These are phyloP conservation scores for Schizopygopsis pylzovi DNA, from an alignment of 2,797 vertebrate species.

Conservation along the genomic window DNA sequence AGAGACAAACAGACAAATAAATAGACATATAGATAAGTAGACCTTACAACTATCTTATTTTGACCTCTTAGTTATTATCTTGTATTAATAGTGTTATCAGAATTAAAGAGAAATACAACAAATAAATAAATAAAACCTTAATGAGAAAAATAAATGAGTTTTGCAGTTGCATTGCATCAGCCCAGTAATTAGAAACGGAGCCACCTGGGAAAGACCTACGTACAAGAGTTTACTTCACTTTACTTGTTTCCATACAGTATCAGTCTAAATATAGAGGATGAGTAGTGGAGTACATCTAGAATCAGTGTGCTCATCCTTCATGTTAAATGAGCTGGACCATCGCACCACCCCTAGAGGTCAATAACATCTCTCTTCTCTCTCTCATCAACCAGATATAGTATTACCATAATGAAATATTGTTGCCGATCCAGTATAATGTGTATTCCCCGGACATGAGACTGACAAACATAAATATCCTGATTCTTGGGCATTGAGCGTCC, in stretches of 20 bases:
- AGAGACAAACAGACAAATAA: not conserved
- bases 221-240: slow-evolving; percentile 33
- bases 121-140: slow-evolving; percentile 37
- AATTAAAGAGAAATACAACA: not conserved
- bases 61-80: slow-evolving; percentile 1
- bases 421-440: slow-evolving; percentile 70
- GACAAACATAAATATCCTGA: slow-evolving; percentile 71
- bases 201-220: slow-evolving; percentile 46
- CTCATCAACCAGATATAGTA: slow-evolving; percentile 69
- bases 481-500: slow-evolving; percentile 59
- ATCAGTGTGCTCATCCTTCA: slow-evolving; percentile 54
- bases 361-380: slow-evolving; percentile 70
- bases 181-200: slow-evolving; percentile 57
- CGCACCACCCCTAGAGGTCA: slow-evolving; percentile 70
- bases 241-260: slow-evolving; percentile 39
- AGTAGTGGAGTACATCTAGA: slow-evolving; percentile 17
- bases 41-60: not conserved
- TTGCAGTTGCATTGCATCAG: slow-evolving; percentile 60
- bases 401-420: slow-evolving; percentile 72
- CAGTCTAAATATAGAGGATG: slow-evolving; percentile 54
- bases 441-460: slow-evolving; percentile 74
- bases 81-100: not conserved
- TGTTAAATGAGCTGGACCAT: slow-evolving; percentile 58
- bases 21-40: not conserved
- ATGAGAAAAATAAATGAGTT: slow-evolving; percentile 56